Base-by-base conservation (phyloP, 2,113 vertebrate species). In the Polypterus senegalus region DNA sequence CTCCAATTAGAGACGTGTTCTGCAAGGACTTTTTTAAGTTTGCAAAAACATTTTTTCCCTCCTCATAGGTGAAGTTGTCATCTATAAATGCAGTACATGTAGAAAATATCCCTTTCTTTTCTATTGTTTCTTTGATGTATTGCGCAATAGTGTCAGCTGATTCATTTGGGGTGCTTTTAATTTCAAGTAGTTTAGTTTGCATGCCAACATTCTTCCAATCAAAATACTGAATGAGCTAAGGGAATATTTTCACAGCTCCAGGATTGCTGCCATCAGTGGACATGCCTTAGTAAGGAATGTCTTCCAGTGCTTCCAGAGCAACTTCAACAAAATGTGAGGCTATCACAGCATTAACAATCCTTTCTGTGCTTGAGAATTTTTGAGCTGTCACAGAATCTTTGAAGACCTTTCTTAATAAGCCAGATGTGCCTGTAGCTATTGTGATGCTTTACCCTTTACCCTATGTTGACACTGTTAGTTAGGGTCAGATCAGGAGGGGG, bases 1-100 rank as follows among this genome's bases (percentile, higher is more conserved):
- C 65, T 48, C 53, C 59, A 9, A 68, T 70, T 53, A 67, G 11
- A 49, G 64, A 46, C 49, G 56, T 70, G 59, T 71, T 71, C 58
- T 64, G 61, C 44, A 70, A 49, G 5, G 51, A 56, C 47, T 27
- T 51, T 67, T 59, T 67, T 70, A 67, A 65, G 47, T 69, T 61
- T 68, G 69, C 65, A 59, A 69, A 67, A 5, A 71, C 62, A 63
- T 71, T 63, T 2, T 61, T 71, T 54, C 58, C 53, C 4, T 9
- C 61, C 56, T 67, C 67, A 49, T 65, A 52, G 46, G 65, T 71
- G 63, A 67, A 69, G 48, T 69, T 55, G 48, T 51, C 44, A 60
- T 46, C 58, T 53, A 9, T 46, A 51, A 68, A 73, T 57, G 61
- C 63, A 47, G 70, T 54, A 61, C 70, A 65, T 66, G 64, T 73